These are phyloP conservation scores for Scomber colias DNA, from an alignment of 2,113 vertebrate species.

Conservation along the genomic window DNA sequence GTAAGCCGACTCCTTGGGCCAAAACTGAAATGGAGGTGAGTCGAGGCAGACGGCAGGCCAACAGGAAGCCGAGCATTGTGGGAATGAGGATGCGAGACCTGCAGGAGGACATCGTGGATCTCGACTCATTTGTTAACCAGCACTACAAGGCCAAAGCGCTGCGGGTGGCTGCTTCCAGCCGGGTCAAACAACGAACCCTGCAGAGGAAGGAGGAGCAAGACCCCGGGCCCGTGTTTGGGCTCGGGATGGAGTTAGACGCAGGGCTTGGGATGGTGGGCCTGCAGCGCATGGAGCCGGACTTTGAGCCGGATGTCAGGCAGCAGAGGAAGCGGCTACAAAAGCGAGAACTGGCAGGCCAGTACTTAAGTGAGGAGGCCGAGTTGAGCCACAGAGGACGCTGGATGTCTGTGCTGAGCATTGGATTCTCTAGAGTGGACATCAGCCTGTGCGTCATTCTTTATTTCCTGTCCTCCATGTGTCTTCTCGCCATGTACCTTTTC, in stretches of 20 bases:
- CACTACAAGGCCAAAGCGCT: slow-evolving; percentile 87
- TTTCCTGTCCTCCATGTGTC: slow-evolving; percentile 89
- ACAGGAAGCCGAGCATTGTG: slow-evolving; percentile 79
- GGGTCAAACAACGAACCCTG: slow-evolving; percentile 66
- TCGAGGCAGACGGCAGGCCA: neutral
- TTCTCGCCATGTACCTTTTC: slow-evolving; percentile 91
- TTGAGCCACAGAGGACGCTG: slow-evolving; percentile 73
- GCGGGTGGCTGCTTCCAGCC: slow-evolving; percentile 57
- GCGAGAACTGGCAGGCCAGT: slow-evolving; percentile 69
- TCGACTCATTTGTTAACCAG: slow-evolving; percentile 88
- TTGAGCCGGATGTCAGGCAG: slow-evolving; percentile 13
- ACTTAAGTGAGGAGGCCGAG: slow-evolving; percentile 49
- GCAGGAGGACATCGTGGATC: slow-evolving; percentile 88
- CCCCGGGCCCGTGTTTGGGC: slow-evolving; percentile 36
- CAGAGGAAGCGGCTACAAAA: slow-evolving; percentile 63
- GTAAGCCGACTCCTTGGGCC: slow-evolving; percentile 50
- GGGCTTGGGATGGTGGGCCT: slow-evolving; percentile 68
- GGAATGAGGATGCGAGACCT: slow-evolving; percentile 58
- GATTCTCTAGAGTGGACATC: slow-evolving; percentile 91
- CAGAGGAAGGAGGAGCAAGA: slow-evolving; percentile 73
- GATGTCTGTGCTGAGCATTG: slow-evolving; percentile 87
- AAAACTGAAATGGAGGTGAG: slow-evolving; percentile 33
- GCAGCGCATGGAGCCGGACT: slow-evolving; percentile 64
- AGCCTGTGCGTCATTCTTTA: slow-evolving; percentile 93
- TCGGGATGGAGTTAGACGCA: slow-evolving; percentile 53